phyloP scores from a whole-genome alignment of 2,113 vertebrate species.

The Limnothrissa miodon region DNA sequence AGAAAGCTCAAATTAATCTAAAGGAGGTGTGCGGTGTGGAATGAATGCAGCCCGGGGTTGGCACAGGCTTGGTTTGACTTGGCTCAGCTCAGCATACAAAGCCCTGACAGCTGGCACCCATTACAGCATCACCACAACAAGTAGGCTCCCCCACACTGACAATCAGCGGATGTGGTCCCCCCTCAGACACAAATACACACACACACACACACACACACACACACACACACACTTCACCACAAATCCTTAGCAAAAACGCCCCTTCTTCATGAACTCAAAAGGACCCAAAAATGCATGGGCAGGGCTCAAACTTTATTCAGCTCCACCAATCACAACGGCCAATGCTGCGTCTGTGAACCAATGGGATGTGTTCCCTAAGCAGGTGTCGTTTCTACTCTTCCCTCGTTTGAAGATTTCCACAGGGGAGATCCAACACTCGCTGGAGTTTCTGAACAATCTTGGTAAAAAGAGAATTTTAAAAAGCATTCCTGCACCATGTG shows the following conservation, averaged over 20 bases:
- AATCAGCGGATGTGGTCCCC: background rate
- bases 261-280: background rate
- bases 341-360: background rate
- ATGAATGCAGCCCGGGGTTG: background rate
- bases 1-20: background rate
- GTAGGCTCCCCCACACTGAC: background rate
- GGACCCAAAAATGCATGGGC: background rate
- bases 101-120: conserved; percentile 27
- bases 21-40: background rate
- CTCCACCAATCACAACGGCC: background rate
- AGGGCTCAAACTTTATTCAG: background rate
- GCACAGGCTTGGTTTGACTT: background rate
- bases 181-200: background rate
- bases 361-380: background rate
- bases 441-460: conserved; percentile 4
- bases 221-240: background rate
- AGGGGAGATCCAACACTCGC: background rate
- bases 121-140: background rate
- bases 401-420: background rate
- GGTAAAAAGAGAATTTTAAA: conserved; percentile 10
- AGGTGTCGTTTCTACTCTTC: background rate
- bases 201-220: background rate
- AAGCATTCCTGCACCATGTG: background rate
- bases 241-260: background rate
- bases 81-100: conserved; percentile 4